Conservation (phyloP, 2,888 invertebrate genomes). For the Harpalus rubripes region DNA sequence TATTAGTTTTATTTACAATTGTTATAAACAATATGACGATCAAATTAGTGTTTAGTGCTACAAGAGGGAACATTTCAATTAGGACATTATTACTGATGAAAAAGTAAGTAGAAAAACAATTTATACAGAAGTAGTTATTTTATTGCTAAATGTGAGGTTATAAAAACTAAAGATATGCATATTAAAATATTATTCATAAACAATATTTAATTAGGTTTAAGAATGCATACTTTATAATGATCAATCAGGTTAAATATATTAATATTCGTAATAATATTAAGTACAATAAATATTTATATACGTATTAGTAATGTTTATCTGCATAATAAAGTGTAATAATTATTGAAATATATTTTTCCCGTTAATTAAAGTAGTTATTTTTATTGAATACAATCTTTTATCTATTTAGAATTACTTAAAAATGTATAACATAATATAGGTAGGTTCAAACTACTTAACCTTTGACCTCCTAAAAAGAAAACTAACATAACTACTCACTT, state of each 20-base stretch:
- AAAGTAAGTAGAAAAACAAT: not conserved
- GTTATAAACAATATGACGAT: no score
- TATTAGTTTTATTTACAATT: no score
- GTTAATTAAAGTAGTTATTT: not conserved
- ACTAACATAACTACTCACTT: not conserved
- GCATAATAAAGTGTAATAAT: not conserved
- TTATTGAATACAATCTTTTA: not conserved
- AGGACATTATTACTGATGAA: no score
- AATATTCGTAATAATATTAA: not conserved
- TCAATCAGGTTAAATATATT: not conserved
- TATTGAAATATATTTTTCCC: not conserved
- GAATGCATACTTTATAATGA: not conserved
- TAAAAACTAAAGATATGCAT: not conserved
- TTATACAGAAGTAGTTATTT: not conserved
- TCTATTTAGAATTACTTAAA: not conserved
- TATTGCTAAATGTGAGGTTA: not conserved
- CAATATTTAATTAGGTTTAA: not conserved
- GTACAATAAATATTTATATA: not conserved
- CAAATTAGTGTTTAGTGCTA: no score
- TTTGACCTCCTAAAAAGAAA: not conserved
- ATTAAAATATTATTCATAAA: not conserved
- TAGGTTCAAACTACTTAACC: not conserved
- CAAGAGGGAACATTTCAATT: no score
- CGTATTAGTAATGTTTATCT: not conserved
- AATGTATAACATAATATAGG: no score